These are phyloP conservation scores for Apogon hyalosoma DNA, from an alignment of 2,797 vertebrate species.

Conservation along the genomic window DNA sequence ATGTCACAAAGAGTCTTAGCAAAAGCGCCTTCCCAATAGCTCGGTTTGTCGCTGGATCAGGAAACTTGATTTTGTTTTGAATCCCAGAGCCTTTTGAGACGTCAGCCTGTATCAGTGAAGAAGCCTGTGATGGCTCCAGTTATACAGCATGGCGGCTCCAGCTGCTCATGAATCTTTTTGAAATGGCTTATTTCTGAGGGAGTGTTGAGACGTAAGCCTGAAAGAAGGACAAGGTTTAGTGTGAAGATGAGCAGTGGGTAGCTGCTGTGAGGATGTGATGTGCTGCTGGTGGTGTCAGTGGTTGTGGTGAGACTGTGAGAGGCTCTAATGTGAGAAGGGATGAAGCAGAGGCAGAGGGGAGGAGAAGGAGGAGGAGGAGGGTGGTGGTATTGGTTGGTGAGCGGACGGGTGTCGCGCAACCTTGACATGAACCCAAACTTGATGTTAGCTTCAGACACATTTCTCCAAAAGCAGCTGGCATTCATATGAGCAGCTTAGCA, in stretches of 20 bases:
- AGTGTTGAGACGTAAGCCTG: conserved; percentile 82
- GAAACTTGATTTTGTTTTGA: conserved; percentile 85
- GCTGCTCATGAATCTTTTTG: conserved; percentile 79
- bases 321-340: conserved; percentile 84
- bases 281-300: conserved; percentile 72
- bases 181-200: conserved; percentile 84
- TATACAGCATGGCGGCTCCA: conserved; percentile 72
- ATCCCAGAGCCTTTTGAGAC: conserved; percentile 79
- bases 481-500: conserved; percentile 71
- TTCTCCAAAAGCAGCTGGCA: conserved; percentile 64
- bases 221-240: conserved; percentile 85
- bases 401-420: conserved; percentile 70
- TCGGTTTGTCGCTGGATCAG: conserved; percentile 82
- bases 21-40: conserved; percentile 80
- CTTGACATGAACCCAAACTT: conserved; percentile 79
- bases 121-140: conserved; percentile 78
- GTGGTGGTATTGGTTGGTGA: conserved; percentile 54
- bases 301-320: conserved; percentile 74
- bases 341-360: conserved; percentile 61
- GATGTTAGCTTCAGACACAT: conserved; percentile 69
- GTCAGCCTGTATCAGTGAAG: conserved; percentile 78
- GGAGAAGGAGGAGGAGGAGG: conserved; percentile 20
- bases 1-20: conserved; percentile 85
- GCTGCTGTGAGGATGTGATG: conserved; percentile 70
- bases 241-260: conserved; percentile 80